These are phyloP conservation scores for Botia almorhae DNA, from an alignment of 2,797 vertebrate species.

Conservation along the genomic window DNA sequence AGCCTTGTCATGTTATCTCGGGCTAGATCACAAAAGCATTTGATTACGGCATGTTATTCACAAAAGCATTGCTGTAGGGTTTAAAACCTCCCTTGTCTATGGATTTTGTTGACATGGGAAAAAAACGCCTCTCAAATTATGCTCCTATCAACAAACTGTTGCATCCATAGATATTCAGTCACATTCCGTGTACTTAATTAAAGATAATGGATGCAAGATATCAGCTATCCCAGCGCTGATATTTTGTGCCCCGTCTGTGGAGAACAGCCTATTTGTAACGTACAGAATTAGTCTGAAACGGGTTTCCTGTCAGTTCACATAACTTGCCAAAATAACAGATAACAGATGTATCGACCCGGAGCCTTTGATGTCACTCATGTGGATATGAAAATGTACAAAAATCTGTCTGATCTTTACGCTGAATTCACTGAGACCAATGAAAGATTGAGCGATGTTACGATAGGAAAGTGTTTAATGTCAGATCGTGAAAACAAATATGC, in stretches of 20 bases:
- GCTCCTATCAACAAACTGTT: no score
- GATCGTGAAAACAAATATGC: background rate
- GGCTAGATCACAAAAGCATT: background rate
- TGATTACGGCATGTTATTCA: background rate
- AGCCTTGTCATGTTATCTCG: background rate
- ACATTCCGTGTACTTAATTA: no score
- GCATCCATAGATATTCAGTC: no score
- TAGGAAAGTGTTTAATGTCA: conserved; percentile 15
- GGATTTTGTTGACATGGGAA: no score
- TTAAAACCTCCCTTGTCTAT: background rate
- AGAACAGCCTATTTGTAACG: conserved; percentile 23
- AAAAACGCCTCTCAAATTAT: no score
- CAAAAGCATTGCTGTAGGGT: background rate
- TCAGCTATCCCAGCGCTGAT: background rate
- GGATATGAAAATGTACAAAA: background rate
- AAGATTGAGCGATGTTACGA: background rate
- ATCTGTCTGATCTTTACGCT: background rate
- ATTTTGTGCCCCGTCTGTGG: background rate
- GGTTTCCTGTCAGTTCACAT: conserved; percentile 7
- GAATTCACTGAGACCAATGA: background rate
- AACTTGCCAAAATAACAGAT: conserved; percentile 12
- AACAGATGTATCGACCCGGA: background rate
- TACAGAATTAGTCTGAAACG: background rate
- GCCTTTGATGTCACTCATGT: conserved; percentile 6
- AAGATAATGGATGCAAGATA: background rate